Base-by-base conservation (phyloP, 1,140 invertebrate genomes). In the Oryctes rhinoceros region DNA sequence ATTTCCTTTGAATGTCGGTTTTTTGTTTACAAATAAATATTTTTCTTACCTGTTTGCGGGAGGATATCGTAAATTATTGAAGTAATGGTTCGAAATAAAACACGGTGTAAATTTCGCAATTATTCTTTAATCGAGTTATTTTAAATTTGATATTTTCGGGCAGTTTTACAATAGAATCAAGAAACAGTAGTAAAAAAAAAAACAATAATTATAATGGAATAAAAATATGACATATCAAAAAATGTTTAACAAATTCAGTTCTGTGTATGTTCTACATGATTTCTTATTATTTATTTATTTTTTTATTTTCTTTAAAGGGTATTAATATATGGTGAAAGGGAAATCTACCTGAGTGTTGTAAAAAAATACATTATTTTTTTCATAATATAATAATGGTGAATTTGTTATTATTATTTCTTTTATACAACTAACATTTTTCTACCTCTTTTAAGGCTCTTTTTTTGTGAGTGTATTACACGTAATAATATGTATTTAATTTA, bases 331-430 rank as follows among this genome's bases (percentile, higher is more conserved):
- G 11, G 65, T 76, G 39, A 30, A 20, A 49, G 47, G 44, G 10
- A 48, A 76, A 47, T 76, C 81, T 85, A 86, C 85, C 85, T 86
- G 85, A 86, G 84, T 85, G 84, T 83, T 85, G 84, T 85, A 85
- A 85, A 86, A 86, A 86, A 85, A 85, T 85, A 85, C 83, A 84
- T 83, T 81, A 80, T 80, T 59, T 78, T 49, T 77, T 59, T 65
- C 39, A 39, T 67, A 80, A 20, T 47, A 53, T 79, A 49, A 65
- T 59, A 39, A 49, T 20, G 35, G 65, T 71, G 65, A 71, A 71
- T 71, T 35, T 71, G 65, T 71, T 71, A 71, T 35, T 20, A 76
- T 78, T 59, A 84, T 37, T 24, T 47, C 24, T 81, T 47, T 59
- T 77, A 81, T 48, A 80, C 53, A 82, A 81, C 65, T 71, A 71